A percentile compares a stretch with the other conserved stretches of the same genome.
These are phyloP conservation scores for Elanus axillaris DNA, from an alignment of 2,113 vertebrate genomes.

Conservation along the genomic window DNA sequence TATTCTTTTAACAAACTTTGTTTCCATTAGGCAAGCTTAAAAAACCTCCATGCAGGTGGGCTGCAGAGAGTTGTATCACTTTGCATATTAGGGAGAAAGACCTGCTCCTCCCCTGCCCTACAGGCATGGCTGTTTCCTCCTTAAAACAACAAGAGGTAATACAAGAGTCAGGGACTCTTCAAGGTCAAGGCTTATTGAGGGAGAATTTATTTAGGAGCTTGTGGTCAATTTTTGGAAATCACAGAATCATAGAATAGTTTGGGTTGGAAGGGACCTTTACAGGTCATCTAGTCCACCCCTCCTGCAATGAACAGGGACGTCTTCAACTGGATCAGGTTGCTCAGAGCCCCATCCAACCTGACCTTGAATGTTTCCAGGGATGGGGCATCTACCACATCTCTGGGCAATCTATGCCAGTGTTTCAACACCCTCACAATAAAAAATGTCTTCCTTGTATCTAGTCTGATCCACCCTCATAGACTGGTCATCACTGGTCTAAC, in stretches of 20 bases:
- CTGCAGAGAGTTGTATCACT: background rate
- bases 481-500: background rate
- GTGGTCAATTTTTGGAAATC: background rate
- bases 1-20: background rate
- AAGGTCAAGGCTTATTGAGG: background rate
- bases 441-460: background rate
- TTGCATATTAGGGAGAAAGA: background rate
- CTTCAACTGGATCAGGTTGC: background rate
- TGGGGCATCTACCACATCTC: background rate
- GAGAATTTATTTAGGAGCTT: background rate
- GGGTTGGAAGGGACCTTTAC: background rate
- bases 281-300: background rate
- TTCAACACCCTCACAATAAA: background rate
- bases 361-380: background rate
- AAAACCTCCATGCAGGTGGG: background rate
- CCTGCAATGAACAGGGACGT: background rate
- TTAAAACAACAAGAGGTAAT: background rate
- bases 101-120: background rate
- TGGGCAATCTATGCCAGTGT: background rate
- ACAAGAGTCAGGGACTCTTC: background rate
- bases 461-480: background rate
- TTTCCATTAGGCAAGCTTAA: background rate
- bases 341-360: background rate
- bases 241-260: background rate
- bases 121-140: background rate